These are phyloP conservation scores for Crepidodera aurea DNA, from an alignment of 2,888 invertebrate species.

Conservation along the genomic window DNA sequence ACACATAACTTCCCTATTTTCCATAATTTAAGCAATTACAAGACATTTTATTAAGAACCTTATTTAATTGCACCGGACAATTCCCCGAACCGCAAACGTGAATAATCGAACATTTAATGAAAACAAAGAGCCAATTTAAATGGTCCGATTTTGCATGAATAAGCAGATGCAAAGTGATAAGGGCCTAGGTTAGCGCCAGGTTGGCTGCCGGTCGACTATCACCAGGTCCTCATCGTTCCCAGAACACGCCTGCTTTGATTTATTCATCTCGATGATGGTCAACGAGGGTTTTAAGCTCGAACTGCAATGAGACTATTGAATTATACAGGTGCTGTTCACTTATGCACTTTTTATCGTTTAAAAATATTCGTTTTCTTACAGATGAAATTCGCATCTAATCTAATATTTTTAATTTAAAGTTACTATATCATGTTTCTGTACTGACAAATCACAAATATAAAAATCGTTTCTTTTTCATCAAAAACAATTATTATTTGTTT, in stretches of 20 bases:
- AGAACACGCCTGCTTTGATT: conserved; percentile 53
- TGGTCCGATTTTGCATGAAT: conserved; percentile 55
- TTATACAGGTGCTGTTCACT: background rate
- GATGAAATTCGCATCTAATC: too few species aligned
- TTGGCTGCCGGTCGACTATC: conserved; percentile 52
- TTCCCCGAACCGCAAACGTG: conserved; percentile 23
- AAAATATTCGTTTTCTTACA: too few species aligned
- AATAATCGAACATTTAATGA: conserved; percentile 48
- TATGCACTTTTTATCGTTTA: too few species aligned
- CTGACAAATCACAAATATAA: too few species aligned
- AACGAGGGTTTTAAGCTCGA: background rate
- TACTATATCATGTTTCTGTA: too few species aligned
- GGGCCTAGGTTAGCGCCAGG: conserved; percentile 48
- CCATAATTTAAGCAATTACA: background rate
- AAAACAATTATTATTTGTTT: too few species aligned
- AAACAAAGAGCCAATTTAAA: conserved; percentile 58
- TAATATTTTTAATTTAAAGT: too few species aligned
- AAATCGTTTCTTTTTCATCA: too few species aligned
- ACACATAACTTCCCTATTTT: background rate
- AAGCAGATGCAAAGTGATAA: conserved; percentile 49
- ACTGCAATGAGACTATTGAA: conserved; percentile 16
- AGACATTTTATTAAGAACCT: conserved; percentile 6
- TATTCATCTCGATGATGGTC: conserved; percentile 55
- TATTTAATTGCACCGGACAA: conserved; percentile 12
- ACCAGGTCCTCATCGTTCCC: conserved; percentile 52